Base-by-base conservation (phyloP, 53 echinoderm and acorn worm genomes). In the Echinometra lucunter region DNA sequence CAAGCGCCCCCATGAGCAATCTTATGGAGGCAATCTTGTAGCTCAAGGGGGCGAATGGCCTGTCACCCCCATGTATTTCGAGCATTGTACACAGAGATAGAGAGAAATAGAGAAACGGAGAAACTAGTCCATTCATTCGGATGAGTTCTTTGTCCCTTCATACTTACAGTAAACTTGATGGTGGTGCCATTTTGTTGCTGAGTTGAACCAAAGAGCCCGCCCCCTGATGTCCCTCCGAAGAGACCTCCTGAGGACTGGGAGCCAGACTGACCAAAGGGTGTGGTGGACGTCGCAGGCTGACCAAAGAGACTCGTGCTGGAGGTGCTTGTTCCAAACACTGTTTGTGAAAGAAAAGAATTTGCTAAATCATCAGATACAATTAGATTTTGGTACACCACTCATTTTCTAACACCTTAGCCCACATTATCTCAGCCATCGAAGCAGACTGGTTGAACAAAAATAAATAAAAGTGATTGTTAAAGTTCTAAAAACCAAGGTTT, bases 221-320 rank as follows among this genome's bases (percentile, higher is more conserved):
- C 95, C 4, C 85, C 91, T 10, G 91, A 38, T 18, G 83, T 58
- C 10, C 82, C 78, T 25, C 97, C 96, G 95, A 98, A 98, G 35
- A 97, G 91, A 12, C 96, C 95, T 21, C 96, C 94, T 21, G 96
- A 21, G 30, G 96, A 11, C 2, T 95, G 95, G 37, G 94, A 44
- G 27, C 95, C 93, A 1, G 97, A 89, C 94, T 96, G 97, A 38
- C 98, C 98, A 93, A 98, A 98, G 32, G 97, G 96, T 4, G 96
- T 92, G 53, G 95, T 85, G 57, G 96, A 58, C n/a, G 92, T 87
- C 55, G 95, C 81, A 0, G 98, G 56, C 75, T 96, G 98, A 66
- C 98, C 97, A 83, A 98, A 98, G 9, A 98, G 92, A 57, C 96
- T 90, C 21, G 93, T 90, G 18, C 95, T 90, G n/a, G 98, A 49